Evolutionary conservation across 2,113 vertebrate species (phyloP), one percentile per base, ranked within the genome.

Genomic region (Microtus ochrogaster): DNA sequence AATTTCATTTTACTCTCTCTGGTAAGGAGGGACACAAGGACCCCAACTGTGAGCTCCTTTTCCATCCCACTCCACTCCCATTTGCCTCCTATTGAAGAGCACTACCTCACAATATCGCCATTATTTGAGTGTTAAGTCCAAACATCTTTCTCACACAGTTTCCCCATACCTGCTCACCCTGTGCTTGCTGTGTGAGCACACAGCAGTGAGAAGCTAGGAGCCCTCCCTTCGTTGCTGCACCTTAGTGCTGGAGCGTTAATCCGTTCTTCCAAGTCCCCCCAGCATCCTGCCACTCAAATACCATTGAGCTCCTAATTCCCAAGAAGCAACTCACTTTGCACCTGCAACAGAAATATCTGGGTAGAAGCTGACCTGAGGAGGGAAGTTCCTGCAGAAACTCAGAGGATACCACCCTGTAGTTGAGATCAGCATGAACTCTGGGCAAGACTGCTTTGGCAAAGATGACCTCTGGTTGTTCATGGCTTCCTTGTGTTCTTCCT

Each of bases 51-150:
- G 26, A 44, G 33, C 17, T 7, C 10, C 24, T 41, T 21, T 11
- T 39, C n/a, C 3, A 55, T 3, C 30, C 41, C 0, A 5, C 2
- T 3, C 16, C 12, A 33, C 9, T 24, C 36, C 2, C 4, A 24
- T 79, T 44, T n/a, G 12, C 24, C 33, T 83, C n/a, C 36, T 81
- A 44, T 76, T 52, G 49, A 49, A 21, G n/a, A 88, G 1, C 2
- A 52, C 21, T 14, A n/a, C 47, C n/a, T 85, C 70, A 44, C 39
- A 61, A 5, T 87, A 28, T 52, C 33, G 61, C 30, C 16, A n/a
- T 58, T 36, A 74, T 33, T 96, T 44, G 65, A 13, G 3, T 82
- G 52, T 90, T 63, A 86, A 33, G 19, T 19, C 19, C 17, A 7
- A 12, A 41, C 21, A 49, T 30, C 52, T 91, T 85, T 92, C 5